Evolutionary conservation across 1,140 invertebrate genomes (phyloP).

Genomic region (Paraescarpia echinospica): DNA sequence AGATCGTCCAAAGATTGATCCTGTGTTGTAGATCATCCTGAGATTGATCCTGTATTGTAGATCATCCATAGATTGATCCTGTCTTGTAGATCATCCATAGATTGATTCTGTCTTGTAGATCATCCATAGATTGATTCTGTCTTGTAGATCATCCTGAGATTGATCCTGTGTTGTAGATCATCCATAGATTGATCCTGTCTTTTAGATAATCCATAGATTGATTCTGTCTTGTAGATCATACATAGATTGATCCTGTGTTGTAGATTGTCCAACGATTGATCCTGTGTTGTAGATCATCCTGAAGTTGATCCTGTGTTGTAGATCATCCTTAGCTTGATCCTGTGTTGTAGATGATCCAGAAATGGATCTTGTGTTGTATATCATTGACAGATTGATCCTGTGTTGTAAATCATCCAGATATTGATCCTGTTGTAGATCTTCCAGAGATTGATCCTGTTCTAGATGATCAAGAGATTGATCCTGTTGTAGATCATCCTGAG

Average conservation of each 20-base stretch:
- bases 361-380: slow-evolving; percentile 51
- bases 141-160: neutral
- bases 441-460: neutral
- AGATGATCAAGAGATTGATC: neutral
- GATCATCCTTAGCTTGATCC: neutral
- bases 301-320: neutral
- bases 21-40: too few relatives aligned
- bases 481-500: slow-evolving; percentile 67
- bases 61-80: too few relatives aligned
- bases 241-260: neutral
- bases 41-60: too few relatives aligned
- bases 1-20: too few relatives aligned
- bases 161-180: neutral
- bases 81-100: too few relatives aligned
- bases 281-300: neutral
- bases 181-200: neutral
- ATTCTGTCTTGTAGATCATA: slow-evolving; percentile 49
- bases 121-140: too few relatives aligned
- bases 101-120: too few relatives aligned
- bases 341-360: slow-evolving; percentile 34
- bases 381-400: slow-evolving; percentile 77
- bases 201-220: neutral
- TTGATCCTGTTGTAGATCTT: neutral
- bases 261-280: neutral
- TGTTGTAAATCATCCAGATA: slow-evolving; percentile 52